Evolutionary conservation across 2,113 vertebrate genomes (phyloP).

Genomic region (Pedionomus torquatus): DNA sequence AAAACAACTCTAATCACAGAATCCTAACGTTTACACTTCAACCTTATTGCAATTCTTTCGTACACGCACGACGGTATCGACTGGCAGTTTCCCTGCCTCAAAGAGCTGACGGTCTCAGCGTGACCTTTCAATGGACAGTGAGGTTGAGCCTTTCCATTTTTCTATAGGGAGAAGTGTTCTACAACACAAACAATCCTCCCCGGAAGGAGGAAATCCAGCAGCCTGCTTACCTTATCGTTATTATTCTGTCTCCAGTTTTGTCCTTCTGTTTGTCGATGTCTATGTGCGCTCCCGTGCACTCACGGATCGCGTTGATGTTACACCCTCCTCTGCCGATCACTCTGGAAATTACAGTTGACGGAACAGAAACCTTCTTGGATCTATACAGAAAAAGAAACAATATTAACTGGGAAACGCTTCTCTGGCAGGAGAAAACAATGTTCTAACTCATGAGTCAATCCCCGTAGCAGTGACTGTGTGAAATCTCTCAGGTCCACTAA

Average conservation of each 20-base stretch:
- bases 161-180: background rate
- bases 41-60: background rate
- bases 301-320: slow-evolving; percentile 98
- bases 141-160: background rate
- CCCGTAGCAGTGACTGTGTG: fast-evolving
- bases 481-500: background rate
- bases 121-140: fast-evolving
- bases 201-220: fast-evolving
- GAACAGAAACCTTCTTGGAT: slow-evolving; percentile 98
- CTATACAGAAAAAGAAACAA: slow-evolving; percentile 58
- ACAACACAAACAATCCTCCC: fast-evolving
- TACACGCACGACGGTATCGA: fast-evolving
- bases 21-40: fast-evolving
- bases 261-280: slow-evolving; percentile 99
- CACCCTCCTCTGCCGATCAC: slow-evolving; percentile 98
- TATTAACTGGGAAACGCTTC: background rate
- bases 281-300: slow-evolving; percentile 97
- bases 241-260: slow-evolving; percentile 98
- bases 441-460: background rate
- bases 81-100: background rate
- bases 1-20: background rate
- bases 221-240: slow-evolving; percentile 91
- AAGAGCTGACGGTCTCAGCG: background rate
- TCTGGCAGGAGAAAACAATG: background rate
- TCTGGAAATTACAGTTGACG: slow-evolving; percentile 96